Base-by-base conservation (phyloP, 2,797 vertebrate species). In the Paratrypauchen microcephalus region DNA sequence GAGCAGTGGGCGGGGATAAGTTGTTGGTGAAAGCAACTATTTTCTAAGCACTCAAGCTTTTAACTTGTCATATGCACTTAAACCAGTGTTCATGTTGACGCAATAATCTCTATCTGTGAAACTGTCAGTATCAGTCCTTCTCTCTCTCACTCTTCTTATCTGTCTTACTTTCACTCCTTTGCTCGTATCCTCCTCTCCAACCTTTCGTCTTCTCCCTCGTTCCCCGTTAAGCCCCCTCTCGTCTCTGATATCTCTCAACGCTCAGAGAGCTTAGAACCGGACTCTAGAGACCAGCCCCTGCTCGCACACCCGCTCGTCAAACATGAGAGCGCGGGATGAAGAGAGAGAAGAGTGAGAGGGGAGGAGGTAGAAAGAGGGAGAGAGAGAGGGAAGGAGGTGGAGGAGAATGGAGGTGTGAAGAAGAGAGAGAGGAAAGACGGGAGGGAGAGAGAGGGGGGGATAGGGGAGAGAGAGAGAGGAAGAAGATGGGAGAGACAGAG, bases 211-310 rank as follows among this genome's bases (percentile, higher is more conserved):
- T 74, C 73, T 72, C 71, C 73, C 57, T 81, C 45, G 19, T 81
- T 81, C 79, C 78, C 80, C 81, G 75, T 87, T 88, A 89, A 90
- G 78, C 87, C 78, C 71, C 78, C 73, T 66, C 86, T 87, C 70
- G 71, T 77, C 79, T 86, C 85, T 87, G 84, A 88, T 89, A 56
- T 56, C 83, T 82, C 48, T 48, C 9, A 12, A 2, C 11, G 67
- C 65, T 87, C 81, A 68, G 68, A 73, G 79, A 73, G 79, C 81
- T 86, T 86, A 76, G 75, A 69, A 84, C 72, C 80, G 83, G 21
- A 4, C 83, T 85, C 71, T 76, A 73, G 69, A 69, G 75, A 85
- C 80, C 81, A 78, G 59, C 32, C 32, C 2, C 32, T 2, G 32
- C 83, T 75, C 73, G 68, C 73, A 78, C 59, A 11, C 76, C 75